Evolutionary conservation across 1,140 invertebrate genomes (phyloP), one percentile per base, ranked within the genome.

Genomic region (Branchinecta lindahli): DNA sequence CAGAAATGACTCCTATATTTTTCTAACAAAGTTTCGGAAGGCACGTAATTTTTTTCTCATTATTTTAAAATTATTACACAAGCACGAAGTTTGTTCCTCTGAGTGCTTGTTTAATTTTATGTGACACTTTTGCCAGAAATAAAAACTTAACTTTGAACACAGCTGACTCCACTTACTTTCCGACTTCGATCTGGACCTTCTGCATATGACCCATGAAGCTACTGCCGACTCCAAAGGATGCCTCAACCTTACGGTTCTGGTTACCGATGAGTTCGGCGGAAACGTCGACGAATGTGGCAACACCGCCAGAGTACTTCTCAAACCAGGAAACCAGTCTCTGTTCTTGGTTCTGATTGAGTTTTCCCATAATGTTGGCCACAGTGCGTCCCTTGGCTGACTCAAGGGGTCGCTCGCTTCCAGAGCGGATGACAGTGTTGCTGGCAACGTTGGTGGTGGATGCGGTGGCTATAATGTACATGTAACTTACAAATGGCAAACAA

Each of bases 141-240:
- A 33, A 33, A 33, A n/a, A n/a, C n/a, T n/a, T n/a, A n/a, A n/a
- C n/a, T 33, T 33, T 5, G 5, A 33, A 33, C 33, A 3, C 33
- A 33, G 33, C 33, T 33, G 33, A 33, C 33, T 33, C 2, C 18
- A 61, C 52, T 61, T 61, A 61, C 52, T 61, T 61, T 61, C 52
- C 52, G 18, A 61, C 52, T 61, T 61, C 52, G 18, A 61, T 15
- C 12, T 12, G 12, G 18, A 61, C 12, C 18, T 61, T 61, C 18
- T 61, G 52, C 52, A 61, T 61, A 61, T 61, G 52, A 61, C 52
- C 52, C 52, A 61, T 61, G 18, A 61, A 61, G 18, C 52, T 61
- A 15, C 18, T 61, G 52, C 52, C 52, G 6, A 61, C 52, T 4
- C 52, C 52, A 61, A 61, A 20, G 6, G 12, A 61, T 61, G 52